A percentile compares a stretch with the other conserved stretches of the same genome.
Evolutionary conservation across 53 echinoderm and acorn worm genomes (phyloP).

Genomic region (Paracentrotus lividus): DNA sequence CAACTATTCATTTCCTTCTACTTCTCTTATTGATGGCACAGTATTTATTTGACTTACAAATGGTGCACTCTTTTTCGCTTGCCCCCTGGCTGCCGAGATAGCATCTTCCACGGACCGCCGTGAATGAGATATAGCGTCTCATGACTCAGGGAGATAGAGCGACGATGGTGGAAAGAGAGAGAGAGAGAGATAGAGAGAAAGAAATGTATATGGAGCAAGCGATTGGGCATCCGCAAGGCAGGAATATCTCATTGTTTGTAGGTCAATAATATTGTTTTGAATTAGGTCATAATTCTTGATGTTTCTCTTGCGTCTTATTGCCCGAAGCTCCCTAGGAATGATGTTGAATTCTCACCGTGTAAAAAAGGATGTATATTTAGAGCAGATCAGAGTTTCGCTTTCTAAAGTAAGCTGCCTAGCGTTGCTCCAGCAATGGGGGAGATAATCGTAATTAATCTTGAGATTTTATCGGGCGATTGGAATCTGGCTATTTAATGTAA

Average conservation of each 20-base stretch:
- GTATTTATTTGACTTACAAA: constrained; percentile 65
- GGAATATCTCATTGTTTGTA: constrained; percentile 65
- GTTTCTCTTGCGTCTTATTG: constrained; percentile 63
- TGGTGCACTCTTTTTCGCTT: constrained; percentile 40
- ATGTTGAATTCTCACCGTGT: constrained; percentile 26
- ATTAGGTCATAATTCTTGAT: constrained; percentile 64
- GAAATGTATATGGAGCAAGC: constrained; percentile 56
- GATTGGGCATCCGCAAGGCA: constrained; percentile 65
- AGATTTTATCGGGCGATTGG: constrained; percentile 44
- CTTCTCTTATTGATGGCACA: constrained; percentile 55
- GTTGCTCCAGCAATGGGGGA: neutral
- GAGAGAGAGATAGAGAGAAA: constrained; percentile 28
- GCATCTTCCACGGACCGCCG: constrained; percentile 12
- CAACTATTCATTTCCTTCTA: constrained; percentile 54
- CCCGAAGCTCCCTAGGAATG: constrained; percentile 29
- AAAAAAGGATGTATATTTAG: constrained; percentile 62
- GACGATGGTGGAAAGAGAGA: neutral
- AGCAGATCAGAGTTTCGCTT: constrained; percentile 16
- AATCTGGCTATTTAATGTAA: neutral
- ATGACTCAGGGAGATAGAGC: constrained; percentile 36
- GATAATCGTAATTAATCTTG: constrained; percentile 44
- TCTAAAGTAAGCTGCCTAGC: constrained; percentile 25
- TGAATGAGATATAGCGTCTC: constrained; percentile 3
- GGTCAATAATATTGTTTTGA: constrained; percentile 74
- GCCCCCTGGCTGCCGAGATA: constrained; percentile 47